phyloP scores from a whole-genome alignment of 1,140 invertebrate species.

The Bactericera cockerelli region DNA sequence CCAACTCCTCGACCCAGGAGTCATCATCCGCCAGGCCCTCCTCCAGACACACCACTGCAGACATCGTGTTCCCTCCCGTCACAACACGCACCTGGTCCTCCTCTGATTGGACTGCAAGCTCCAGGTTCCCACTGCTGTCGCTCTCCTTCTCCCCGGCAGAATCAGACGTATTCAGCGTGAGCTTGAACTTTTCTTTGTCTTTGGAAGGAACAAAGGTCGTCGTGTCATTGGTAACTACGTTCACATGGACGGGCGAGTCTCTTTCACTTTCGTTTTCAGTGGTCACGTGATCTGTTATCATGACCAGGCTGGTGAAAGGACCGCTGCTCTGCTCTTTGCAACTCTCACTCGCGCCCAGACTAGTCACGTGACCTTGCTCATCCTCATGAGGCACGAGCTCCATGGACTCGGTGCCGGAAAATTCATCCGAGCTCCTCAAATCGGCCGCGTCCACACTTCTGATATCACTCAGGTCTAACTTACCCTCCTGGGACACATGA shows the following conservation, averaged over 20 bases:
- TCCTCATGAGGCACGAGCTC: constrained; percentile 22
- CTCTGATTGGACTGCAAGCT: neutral
- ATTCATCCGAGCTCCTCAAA: constrained; percentile 20
- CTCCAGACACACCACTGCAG: constrained; percentile 56
- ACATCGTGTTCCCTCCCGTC: constrained; percentile 43
- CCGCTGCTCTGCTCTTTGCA: constrained; percentile 29
- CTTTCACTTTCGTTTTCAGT: neutral
- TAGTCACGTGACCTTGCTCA: constrained; percentile 22
- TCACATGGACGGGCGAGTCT: constrained; percentile 31
- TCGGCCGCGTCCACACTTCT: constrained; percentile 10
- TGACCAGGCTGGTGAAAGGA: constrained; percentile 68
- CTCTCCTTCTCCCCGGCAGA: neutral
- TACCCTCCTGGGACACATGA: neutral
- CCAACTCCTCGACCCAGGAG: constrained; percentile 70
- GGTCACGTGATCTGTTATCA: constrained; percentile 49
- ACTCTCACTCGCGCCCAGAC: constrained; percentile 26
- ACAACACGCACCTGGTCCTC: constrained; percentile 37
- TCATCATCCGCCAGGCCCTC: constrained; percentile 72
- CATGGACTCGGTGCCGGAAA: constrained; percentile 26
- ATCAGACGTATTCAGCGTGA: constrained; percentile 29
- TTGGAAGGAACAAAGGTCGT: constrained; percentile 33
- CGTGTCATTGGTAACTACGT: constrained; percentile 52
- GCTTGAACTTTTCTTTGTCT: constrained; percentile 29
- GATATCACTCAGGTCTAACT: constrained; percentile 12
- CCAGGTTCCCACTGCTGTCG: neutral